Evolutionary conservation across 2,888 invertebrate genomes (phyloP).

Genomic region (Drosophila pullipes): DNA sequence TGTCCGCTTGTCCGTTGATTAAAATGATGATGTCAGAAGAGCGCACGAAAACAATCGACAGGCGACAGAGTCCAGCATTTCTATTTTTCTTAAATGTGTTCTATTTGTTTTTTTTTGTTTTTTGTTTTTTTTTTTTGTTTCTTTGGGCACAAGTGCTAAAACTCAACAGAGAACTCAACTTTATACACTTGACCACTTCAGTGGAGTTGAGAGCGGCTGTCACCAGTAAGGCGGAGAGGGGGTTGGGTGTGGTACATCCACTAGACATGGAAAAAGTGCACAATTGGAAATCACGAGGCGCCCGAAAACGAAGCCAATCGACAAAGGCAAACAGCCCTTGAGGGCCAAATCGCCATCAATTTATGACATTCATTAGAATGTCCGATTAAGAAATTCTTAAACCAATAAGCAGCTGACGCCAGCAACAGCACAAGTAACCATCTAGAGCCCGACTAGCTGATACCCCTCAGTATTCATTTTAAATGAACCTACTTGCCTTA

Average conservation of each 20-base stretch:
- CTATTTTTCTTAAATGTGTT: conserved; percentile 3
- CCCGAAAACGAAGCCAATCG: conserved; percentile 83
- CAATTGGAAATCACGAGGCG: conserved; percentile 75
- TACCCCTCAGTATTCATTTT: not conserved
- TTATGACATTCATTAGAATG: conserved; percentile 85
- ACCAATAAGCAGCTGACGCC: conserved; percentile 82
- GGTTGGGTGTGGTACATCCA: not conserved
- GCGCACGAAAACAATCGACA: conserved; percentile 19
- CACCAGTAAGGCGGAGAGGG: not conserved
- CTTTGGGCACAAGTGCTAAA: conserved; percentile 65
- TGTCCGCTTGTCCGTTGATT: conserved; percentile 56
- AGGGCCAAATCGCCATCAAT: conserved; percentile 75
- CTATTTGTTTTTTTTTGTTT: not conserved
- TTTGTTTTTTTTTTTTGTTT: conserved; percentile 4
- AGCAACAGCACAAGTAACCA: conserved; percentile 3
- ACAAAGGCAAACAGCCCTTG: conserved; percentile 24
- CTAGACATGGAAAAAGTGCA: conserved; percentile 27
- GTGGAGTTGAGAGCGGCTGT: conserved; percentile 28
- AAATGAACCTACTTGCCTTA: not conserved
- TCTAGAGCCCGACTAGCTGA: not conserved
- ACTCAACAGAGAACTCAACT: conserved; percentile 69
- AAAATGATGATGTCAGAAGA: conserved; percentile 80
- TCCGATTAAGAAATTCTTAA: conserved; percentile 83
- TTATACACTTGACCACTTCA: conserved; percentile 84
- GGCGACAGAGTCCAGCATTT: conserved; percentile 9